Base-by-base conservation (phyloP, 2,113 vertebrate species). In the Melanerpes formicivorus region DNA sequence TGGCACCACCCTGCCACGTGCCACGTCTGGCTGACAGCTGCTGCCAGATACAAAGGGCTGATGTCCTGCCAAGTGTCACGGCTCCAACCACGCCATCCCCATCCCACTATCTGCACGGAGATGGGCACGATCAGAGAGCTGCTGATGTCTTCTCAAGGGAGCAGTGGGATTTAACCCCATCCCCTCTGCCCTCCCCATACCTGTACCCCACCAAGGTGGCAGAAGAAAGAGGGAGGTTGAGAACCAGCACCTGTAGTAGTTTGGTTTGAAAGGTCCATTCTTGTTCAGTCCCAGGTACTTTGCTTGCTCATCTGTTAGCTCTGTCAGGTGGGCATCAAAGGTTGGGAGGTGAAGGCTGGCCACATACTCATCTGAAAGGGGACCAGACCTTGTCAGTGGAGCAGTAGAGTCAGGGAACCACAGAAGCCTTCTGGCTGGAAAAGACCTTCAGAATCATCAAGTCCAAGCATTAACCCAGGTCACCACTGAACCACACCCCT, bases 251-350 rank as follows among this genome's bases (percentile, higher is more conserved):
- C 99, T 99, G 96, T 99, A 99, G 97, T 99, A 99, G 97, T 99
- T 99, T 91, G 99, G 99, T 97, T 99, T 99, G 95, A 99, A 99
- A 85, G 99, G 99, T 18, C 99, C 99, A 9, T 99, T 99, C 97
- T 99, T 99, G 95, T 99, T 99, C 90, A 99, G 97, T 84, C 99
- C 99, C 96, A 99, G 97, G 94, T 99, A 99, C 95, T 99, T 99
- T 42, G 99, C 99, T 96, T 99, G 99, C 59, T 99, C 99, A 10
- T 99, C 99, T 6, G 96, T 98, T 27, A 99, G 98, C 84, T 99
- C 99, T 13, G 99, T 99, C 73, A 99, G 98, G 95, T 99, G 99
- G 56, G 99, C 99, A n/a, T 99, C 99, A 27, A 99, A 99, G 0
- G 99, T 99, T 0, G 99, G 99, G 86, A 99, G 98, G 95, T 99